Evolutionary conservation across 2,797 vertebrate species (phyloP), one percentile per base, ranked within the genome.

Genomic region (Florisuga fusca): DNA sequence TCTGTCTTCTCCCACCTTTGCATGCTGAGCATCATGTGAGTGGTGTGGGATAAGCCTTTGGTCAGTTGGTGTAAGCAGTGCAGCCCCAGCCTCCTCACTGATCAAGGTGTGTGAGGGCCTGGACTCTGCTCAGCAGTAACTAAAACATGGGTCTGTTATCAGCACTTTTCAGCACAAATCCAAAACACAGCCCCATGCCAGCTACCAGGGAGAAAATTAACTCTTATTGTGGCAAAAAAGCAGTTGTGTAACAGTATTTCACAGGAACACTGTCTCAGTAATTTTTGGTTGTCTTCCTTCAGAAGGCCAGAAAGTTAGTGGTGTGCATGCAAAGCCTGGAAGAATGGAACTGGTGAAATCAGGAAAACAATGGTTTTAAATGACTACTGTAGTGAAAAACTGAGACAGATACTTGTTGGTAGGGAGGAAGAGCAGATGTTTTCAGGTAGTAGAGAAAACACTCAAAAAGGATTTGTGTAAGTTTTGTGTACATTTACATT

Each of bases 31-130:
- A 13, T 41, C 13, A 41, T 41, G 38, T 41, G 38, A 41, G 38
- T 7, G 10, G 21, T 14, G 1, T 53, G n/a, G 45, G 1, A 14
- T 26, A 38, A 34, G 58, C 34, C 21, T 71, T 2, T 23, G 67
- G 21, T n/a, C 29, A 48, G 29, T 6, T 22, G 26, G 43, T 17
- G 17, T 55, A 36, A 51, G 4, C 43, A 33, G 38, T 51, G 67
- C 34, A 18, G 17, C 21, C 45, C 8, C 27, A 58, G 45, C 7
- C 51, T 29, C 0, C 53, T 78, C 0, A 0, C 54, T 31, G 46
- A 12, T 33, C 17, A 10, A 15, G 17, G 7, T 12, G 46, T 2
- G 21, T 12, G 38, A 20, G 74, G 50, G 22, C 36, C 14, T 15
- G 23, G 63, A 8, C 3, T 1, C 41, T 57, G 43, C 50, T 76